A percentile compares a stretch with the other conserved stretches of the same genome.
phyloP scores from a whole-genome alignment of 2,113 vertebrate species.

The Eubucco bourcierii region DNA sequence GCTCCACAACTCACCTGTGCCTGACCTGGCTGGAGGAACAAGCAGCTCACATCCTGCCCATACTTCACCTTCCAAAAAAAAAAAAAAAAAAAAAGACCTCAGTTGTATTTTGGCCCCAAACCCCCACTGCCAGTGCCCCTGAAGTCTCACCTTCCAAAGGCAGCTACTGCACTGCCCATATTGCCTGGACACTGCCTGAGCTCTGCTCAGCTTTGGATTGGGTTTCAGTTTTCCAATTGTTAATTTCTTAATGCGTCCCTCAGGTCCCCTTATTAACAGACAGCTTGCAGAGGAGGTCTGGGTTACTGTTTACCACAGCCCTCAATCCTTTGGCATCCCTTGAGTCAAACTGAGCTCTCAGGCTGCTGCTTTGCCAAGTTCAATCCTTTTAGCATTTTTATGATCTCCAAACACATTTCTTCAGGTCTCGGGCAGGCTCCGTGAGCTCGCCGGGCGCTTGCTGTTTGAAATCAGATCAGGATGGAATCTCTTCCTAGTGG shows the following conservation, averaged over 20 bases:
- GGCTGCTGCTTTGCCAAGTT: constrained; percentile 36
- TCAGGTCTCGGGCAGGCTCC: neutral
- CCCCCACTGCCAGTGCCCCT: neutral
- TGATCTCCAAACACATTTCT: constrained; percentile 59
- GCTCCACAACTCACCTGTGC: fast-evolving
- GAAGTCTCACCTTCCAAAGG: neutral
- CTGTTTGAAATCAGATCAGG: constrained; percentile 53
- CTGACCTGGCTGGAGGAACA: neutral
- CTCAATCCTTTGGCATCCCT: constrained; percentile 46
- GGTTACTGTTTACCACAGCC: constrained; percentile 55
- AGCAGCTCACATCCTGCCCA: neutral
- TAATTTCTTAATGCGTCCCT: constrained; percentile 59
- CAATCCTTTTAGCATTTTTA: constrained; percentile 56
- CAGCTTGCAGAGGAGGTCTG: constrained; percentile 47
- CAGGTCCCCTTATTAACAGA: constrained; percentile 40
- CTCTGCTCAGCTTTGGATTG: neutral
- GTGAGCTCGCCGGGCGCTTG: constrained; percentile 1
- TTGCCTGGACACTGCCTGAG: neutral
- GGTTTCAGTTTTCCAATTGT: constrained; percentile 43
- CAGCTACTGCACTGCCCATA: neutral
- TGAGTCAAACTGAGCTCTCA: constrained; percentile 5
- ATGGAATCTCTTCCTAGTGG: constrained; percentile 45
- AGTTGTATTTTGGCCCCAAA: neutral
- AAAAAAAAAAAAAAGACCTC: neutral
- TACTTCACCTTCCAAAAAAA: neutral